phyloP scores from a whole-genome alignment of 2,113 vertebrate species.

The Tachysurus fulvidraco region DNA sequence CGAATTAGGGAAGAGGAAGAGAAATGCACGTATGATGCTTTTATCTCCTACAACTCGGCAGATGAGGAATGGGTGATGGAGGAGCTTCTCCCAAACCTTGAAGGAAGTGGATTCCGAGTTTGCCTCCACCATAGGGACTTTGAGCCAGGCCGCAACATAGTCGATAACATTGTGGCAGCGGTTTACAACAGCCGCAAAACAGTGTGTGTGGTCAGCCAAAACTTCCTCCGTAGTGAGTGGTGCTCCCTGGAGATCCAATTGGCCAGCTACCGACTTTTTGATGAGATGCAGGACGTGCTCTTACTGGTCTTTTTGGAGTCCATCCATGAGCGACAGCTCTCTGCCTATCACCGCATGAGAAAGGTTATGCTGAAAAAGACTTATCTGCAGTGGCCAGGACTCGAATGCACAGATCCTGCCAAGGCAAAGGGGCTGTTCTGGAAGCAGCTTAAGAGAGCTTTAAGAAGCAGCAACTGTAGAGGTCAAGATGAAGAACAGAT shows the following conservation, averaged over 20 bases:
- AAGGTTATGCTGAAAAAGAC: conserved; percentile 84
- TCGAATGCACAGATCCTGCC: conserved; percentile 61
- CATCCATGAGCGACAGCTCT: conserved; percentile 77
- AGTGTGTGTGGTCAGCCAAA: conserved; percentile 81
- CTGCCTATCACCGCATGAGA: conserved; percentile 81
- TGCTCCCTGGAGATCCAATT: conserved; percentile 85
- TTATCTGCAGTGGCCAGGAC: conserved; percentile 80
- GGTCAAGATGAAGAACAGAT: conserved; percentile 44
- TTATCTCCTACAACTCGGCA: conserved; percentile 83
- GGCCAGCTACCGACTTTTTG: conserved; percentile 84
- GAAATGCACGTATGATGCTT: conserved; percentile 80
- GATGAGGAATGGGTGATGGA: conserved; percentile 82
- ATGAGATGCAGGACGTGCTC: conserved; percentile 81
- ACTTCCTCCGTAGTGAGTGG: conserved; percentile 81
- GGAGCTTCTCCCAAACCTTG: conserved; percentile 76
- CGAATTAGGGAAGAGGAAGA: conserved; percentile 71
- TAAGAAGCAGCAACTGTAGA: conserved; percentile 63
- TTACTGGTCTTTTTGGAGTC: conserved; percentile 82
- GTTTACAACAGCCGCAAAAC: conserved; percentile 84
- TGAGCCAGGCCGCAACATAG: conserved; percentile 74
- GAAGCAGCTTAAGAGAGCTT: conserved; percentile 75
- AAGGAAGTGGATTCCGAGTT: conserved; percentile 73
- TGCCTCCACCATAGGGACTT: conserved; percentile 89
- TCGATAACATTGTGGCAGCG: conserved; percentile 85
- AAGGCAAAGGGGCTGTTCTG: conserved; percentile 80